Evolutionary conservation across 2,888 invertebrate species (phyloP).

Genomic region (Tyria jacobaeae): DNA sequence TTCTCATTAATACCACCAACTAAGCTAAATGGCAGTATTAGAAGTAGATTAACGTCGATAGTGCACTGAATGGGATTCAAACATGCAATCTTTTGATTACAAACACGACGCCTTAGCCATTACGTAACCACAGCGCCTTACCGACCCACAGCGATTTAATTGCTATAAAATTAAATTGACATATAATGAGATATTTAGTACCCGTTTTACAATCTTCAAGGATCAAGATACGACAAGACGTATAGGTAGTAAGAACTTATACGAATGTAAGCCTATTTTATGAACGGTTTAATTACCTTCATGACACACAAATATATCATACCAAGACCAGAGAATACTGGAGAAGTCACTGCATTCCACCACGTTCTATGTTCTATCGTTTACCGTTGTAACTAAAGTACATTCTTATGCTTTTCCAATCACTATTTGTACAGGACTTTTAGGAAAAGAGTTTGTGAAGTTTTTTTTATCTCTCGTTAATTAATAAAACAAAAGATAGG

Average conservation of each 20-base stretch:
- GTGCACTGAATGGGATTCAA: neutral
- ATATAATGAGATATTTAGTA: neutral
- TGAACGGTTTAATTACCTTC: neutral
- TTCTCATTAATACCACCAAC: neutral
- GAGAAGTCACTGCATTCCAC: neutral
- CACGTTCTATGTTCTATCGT: neutral
- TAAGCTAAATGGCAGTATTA: neutral
- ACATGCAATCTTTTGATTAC: slow-evolving; percentile 12
- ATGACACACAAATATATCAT: no score
- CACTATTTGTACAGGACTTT: neutral
- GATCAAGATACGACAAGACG: no score
- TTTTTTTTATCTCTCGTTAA: no score
- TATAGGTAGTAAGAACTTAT: no score
- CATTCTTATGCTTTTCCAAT: neutral
- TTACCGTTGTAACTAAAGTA: neutral
- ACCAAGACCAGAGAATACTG: no score
- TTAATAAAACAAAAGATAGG: neutral
- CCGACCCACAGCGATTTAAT: neutral
- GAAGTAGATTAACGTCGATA: neutral
- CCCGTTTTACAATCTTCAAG: neutral
- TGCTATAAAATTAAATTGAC: neutral
- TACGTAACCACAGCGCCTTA: neutral
- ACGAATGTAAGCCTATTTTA: no score
- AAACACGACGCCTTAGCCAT: neutral
- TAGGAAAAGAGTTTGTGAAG: neutral